Evolutionary conservation across 2,797 vertebrate genomes (phyloP).

Genomic region (Buphagus erythrorhynchus): DNA sequence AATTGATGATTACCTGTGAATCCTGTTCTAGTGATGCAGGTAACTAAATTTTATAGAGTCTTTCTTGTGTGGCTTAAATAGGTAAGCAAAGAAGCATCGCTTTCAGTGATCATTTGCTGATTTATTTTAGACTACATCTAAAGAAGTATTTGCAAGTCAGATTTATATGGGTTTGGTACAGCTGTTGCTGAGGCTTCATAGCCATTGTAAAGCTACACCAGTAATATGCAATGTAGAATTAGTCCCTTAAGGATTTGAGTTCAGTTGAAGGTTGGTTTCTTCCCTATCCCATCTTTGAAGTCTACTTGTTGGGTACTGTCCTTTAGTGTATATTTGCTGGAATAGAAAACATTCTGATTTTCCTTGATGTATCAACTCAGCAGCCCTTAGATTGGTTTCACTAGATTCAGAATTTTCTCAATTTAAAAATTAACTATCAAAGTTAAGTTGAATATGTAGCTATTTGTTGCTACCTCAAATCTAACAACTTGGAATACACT

Average conservation of each 20-base stretch:
- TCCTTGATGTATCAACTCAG: background rate
- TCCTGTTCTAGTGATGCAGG: background rate
- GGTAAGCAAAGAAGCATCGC: background rate
- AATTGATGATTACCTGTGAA: background rate
- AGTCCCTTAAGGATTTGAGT: background rate
- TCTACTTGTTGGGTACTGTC: background rate
- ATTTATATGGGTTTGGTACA: background rate
- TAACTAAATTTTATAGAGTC: background rate
- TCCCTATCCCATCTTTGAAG: background rate
- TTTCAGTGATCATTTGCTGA: background rate
- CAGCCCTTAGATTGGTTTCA: background rate
- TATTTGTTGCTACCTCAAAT: background rate
- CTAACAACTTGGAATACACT: background rate
- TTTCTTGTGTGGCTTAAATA: background rate
- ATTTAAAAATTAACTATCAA: background rate
- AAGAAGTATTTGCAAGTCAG: conserved; percentile 38
- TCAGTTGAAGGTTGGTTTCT: background rate
- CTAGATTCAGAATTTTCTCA: background rate
- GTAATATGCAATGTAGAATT: background rate
- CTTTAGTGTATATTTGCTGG: background rate
- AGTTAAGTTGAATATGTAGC: background rate
- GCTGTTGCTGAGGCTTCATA: background rate
- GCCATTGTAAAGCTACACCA: background rate
- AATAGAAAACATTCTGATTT: background rate
- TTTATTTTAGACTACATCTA: background rate